Base-by-base conservation (phyloP, 2,113 vertebrate species). In the Elephantulus edwardii region DNA sequence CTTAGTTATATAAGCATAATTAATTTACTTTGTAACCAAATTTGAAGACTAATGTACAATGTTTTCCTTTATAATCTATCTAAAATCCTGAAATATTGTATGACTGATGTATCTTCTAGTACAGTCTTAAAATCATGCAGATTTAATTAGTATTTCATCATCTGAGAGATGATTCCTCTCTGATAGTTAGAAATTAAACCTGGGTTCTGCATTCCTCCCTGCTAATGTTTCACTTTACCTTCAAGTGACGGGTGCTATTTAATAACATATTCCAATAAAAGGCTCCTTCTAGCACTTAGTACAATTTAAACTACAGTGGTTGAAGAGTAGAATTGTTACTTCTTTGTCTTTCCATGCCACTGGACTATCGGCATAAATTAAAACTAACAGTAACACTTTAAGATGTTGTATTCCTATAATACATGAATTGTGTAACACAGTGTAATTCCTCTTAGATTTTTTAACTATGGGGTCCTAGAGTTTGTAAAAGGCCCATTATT, bases 21-120 rank as follows among this genome's bases (percentile, higher is more conserved):
- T 58, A 52, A 46, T 33, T 92, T 83, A 35, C 93, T 83, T 85
- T 72, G 60, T 54, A 88, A 86, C 42, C 52, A 35, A 28, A 3
- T 88, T 42, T 95, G 88, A 96, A 95, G 82, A 87, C 40, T 13
- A 28, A 83, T 50, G 0, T 58, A 86, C 46, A 75, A 30, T 40
- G 8, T 66, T 93, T 95, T 95, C 76, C 10, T 91, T 68, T 42
- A 77, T 79, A 3, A 75, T 44, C 92, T 86, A 95, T 91, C 54
- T 3, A 94, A 94, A 50, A 93, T 48, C 83, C 93, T 95, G 74
- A 95, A 96, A 74, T 90, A 82, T 26, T 96, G 97, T 95, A 92
- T 96, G 56, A 88, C 33, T 93, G 90, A 87, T 93, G 26, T 6
- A 79, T 70, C 35, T 91, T 95, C 91, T 13, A 38, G 44, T 86